Base-by-base conservation (phyloP, 1,140 invertebrate species). In the Drosophila mayri region DNA sequence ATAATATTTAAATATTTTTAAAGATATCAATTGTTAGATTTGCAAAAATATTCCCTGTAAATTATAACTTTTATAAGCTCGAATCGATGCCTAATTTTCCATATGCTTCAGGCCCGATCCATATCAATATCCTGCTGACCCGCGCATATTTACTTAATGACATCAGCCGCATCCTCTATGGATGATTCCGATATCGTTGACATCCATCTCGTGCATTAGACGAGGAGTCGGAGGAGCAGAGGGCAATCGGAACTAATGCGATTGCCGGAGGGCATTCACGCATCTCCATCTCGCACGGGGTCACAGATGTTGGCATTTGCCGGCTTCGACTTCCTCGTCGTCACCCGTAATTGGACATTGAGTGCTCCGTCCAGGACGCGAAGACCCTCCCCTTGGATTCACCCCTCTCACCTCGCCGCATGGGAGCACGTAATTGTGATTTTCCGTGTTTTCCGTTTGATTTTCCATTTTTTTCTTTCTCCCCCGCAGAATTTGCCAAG, bases 251-350 rank as follows among this genome's bases (percentile, higher is more conserved):
- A 75, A 70, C 79, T 55, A 81, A 81, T 75, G 78, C 55, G 43
- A 71, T 59, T 65, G 72, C 60, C 72, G 49, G 22, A 74, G 62
- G 67, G 43, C 67, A 83, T 79, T 87, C 84, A 79, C 75, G 80
- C 81, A 76, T 67, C 44, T 58, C 63, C 62, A 55, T 52, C 46
- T 70, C 22, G 16, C 62, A 70, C 76, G 76, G 62, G 83, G 83
- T 88, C 83, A 80, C 83, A 87, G 83, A 88, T 87, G 83, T 88
- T 74, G 87, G 54, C 63, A 88, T 87, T 87, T 83, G 66, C 64
- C 67, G 77, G 35, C 12, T 12, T 37, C 35, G 35, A 37, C 12
- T 12, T 76, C 75, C 79, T 72, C 71, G 78, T 67, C 70, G 79
- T 81, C 68, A 65, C 67, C 76, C 68, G 62, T 87, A 87, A 87